Base-by-base conservation (phyloP, 2,888 invertebrate genomes). In the Podotricha telesiphe region DNA sequence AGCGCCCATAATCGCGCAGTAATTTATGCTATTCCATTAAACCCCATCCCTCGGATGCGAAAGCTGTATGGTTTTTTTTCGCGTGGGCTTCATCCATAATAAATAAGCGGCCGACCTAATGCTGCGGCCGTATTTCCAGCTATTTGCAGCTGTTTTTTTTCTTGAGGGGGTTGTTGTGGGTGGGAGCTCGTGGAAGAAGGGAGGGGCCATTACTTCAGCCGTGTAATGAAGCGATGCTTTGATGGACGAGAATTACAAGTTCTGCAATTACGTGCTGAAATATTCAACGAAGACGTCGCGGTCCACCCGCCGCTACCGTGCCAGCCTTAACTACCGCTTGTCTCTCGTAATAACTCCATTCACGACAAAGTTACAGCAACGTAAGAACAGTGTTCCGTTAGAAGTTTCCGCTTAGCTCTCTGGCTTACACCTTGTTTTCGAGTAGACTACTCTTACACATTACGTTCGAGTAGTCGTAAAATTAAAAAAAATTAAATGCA, bases 261-360 rank as follows among this genome's bases (percentile, higher is more conserved):
- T 79, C 77, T 80, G 83, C 84, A 86, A 84, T 84, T 84, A 83
- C 84, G 84, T 79, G 81, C 78, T 87, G 82, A 84, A 87, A 85
- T 85, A 86, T 86, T 85, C 82, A 86, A 77, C 78, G 78, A 77
- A 75, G 79, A 76, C 74, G 73, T 72, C 72, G 71, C 71, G 67
- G 70, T 51, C 71, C 64, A 69, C 51, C 40, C 45, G 59, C 59
- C n/a, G 64, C 70, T 11, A 11, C 34, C 17, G 42, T 37, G 74
- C 64, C 68, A 71, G 72, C 73, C 71, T 71, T 53, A 73, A 73
- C 77, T 74, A 73, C 74, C 67, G 65, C 68, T 75, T 34, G 5
- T 42, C 37, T 45, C 13, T 48, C 63, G 65, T 48, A 69, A 71
- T 71, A 69, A 70, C 68, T 73, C 68, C 74, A 75, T 75, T 76